Conservation (phyloP, 2,888 invertebrate species). For the Campoletis raptor region DNA sequence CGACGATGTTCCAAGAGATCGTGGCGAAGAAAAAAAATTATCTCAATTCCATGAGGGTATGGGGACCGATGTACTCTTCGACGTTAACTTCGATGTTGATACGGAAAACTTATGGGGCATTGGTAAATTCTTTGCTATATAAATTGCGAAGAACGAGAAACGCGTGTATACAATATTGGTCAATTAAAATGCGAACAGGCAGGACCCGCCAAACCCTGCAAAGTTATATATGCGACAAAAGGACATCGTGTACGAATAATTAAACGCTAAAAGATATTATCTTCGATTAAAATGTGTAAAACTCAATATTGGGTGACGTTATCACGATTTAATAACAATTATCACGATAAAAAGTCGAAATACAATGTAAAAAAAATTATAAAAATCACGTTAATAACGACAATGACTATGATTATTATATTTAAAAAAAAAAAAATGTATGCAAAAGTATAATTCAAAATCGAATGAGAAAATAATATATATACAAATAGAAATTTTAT, state of each 20-base stretch:
- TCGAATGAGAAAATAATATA: too few species aligned
- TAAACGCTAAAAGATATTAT: conserved; percentile 15
- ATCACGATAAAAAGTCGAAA: background rate
- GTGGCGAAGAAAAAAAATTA: background rate
- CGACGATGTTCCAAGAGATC: background rate
- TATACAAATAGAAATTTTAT: background rate
- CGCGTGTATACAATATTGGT: conserved; percentile 30
- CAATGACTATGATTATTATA: background rate
- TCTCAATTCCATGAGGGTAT: background rate
- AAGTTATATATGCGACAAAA: conserved; percentile 9
- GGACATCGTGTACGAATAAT: background rate
- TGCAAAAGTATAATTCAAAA: too few species aligned
- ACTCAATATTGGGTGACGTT: background rate
- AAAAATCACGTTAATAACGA: background rate
- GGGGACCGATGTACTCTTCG: conserved; percentile 1
- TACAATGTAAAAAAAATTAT: background rate
- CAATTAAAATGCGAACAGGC: conserved; percentile 38
- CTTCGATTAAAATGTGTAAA: conserved; percentile 25
- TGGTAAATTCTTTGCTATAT: conserved; percentile 34
- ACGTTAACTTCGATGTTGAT: conserved; percentile 46
- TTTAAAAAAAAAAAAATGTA: background rate
- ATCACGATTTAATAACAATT: conserved; percentile 17
- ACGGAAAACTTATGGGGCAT: conserved; percentile 43
- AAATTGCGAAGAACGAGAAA: conserved; percentile 29
- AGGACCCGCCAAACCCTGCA: conserved; percentile 30